These are phyloP conservation scores for Hucho hucho DNA, from an alignment of 2,113 vertebrate species.

Conservation along the genomic window DNA sequence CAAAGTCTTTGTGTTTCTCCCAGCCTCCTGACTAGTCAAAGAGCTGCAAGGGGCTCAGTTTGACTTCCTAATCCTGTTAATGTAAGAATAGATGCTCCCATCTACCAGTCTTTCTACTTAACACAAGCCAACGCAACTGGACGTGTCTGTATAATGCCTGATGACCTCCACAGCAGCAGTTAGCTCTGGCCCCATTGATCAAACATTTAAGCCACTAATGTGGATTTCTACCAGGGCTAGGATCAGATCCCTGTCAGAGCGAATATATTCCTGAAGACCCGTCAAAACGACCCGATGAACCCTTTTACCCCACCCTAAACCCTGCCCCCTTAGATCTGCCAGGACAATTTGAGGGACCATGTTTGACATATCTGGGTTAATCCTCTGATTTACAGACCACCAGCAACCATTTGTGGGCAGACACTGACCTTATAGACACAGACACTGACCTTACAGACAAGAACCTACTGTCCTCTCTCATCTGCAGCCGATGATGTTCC, in stretches of 20 bases:
- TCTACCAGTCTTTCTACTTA: conserved; percentile 8
- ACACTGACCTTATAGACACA: neutral
- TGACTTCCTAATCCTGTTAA: conserved; percentile 58
- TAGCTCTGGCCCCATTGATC: conserved; percentile 54
- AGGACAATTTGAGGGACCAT: neutral
- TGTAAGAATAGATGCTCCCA: conserved; percentile 41
- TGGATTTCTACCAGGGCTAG: conserved; percentile 54
- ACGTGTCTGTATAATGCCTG: conserved; percentile 21
- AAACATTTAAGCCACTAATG: conserved; percentile 58
- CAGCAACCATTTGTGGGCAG: neutral
- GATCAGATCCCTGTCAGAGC: conserved; percentile 46
- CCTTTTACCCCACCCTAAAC: conserved; percentile 25
- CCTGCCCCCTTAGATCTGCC: neutral
- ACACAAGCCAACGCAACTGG: conserved; percentile 26
- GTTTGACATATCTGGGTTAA: conserved; percentile 2
- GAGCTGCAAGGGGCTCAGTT: conserved; percentile 18
- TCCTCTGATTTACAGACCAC: conserved; percentile 19
- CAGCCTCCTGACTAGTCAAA: neutral
- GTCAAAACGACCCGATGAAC: conserved; percentile 40
- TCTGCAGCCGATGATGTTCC: conserved; percentile 3
- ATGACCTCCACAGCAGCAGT: conserved; percentile 31
- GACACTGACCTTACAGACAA: neutral
- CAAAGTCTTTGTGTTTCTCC: conserved; percentile 1
- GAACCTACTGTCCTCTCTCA: neutral
- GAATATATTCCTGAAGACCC: conserved; percentile 39